Percentiles rank a stretch among this genome's conserved stretches.
Conservation (phyloP, 2,113 vertebrate genomes). For the Chaenogobius annularis region DNA sequence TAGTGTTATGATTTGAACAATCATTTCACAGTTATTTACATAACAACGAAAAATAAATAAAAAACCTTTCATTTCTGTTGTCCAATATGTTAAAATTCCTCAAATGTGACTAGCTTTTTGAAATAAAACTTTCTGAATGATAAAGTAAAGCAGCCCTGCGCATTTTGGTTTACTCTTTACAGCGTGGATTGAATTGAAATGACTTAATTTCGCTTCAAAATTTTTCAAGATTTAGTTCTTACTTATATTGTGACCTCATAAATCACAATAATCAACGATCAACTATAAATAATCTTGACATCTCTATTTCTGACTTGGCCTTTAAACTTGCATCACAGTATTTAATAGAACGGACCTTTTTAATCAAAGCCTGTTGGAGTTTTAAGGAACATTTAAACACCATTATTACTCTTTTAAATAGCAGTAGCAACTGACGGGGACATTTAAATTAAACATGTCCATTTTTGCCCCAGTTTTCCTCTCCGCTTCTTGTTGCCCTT, state of each 20-base stretch:
- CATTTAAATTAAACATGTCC: not conserved
- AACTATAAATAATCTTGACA: no score
- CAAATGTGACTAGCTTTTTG: not conserved
- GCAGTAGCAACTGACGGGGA: not conserved
- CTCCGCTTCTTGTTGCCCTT: constrained; percentile 3
- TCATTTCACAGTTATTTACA: no score
- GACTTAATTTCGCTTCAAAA: no score
- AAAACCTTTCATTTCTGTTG: not conserved
- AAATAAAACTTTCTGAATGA: not conserved
- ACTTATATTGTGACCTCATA: no score
- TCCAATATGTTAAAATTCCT: not conserved
- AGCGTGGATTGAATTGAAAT: no score
- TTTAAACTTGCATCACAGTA: not conserved
- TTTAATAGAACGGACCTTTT: not conserved
- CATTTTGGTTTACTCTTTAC: no score
- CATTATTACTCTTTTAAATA: not conserved
- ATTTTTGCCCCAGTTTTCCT: constrained; percentile 1
- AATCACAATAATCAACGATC: no score
- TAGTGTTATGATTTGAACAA: not conserved
- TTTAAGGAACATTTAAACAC: not conserved
- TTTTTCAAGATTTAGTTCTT: no score
- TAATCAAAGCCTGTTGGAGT: no score
- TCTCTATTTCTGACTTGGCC: not conserved
- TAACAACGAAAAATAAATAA: not conserved
- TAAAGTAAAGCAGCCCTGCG: no score